phyloP scores from a whole-genome alignment of 2,888 invertebrate genomes.

The Ophioninae sp. region DNA sequence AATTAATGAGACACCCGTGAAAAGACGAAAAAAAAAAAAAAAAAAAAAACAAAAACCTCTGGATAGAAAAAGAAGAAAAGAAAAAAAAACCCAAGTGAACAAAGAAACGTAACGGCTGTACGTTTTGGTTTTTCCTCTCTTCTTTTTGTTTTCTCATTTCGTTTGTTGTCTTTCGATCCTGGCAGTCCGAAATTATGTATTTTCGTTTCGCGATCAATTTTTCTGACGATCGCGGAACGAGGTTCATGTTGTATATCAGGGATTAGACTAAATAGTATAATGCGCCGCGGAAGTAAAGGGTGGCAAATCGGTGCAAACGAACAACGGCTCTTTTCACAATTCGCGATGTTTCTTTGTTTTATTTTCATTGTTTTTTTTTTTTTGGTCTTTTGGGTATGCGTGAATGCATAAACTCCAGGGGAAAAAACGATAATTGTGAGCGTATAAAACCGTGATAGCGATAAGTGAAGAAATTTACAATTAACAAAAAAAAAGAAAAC shows the following conservation, averaged over 20 bases:
- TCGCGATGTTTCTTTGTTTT: background rate
- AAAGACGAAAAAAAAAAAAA: constrained; percentile 12
- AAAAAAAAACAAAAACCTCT: constrained; percentile 35
- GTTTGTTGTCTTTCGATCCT: constrained; percentile 39
- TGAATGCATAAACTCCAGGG: constrained; percentile 6
- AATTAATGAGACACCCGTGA: constrained; percentile 6
- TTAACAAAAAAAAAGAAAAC: too few species aligned
- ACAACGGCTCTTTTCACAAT: constrained; percentile 71
- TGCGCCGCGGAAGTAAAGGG: constrained; percentile 69
- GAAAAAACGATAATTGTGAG: constrained; percentile 34
- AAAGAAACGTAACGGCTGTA: constrained; percentile 55
- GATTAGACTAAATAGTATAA: constrained; percentile 80
- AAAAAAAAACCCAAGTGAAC: constrained; percentile 54
- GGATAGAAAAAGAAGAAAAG: constrained; percentile 20
- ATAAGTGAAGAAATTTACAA: constrained; percentile 37
- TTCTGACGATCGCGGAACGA: constrained; percentile 77
- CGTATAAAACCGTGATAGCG: constrained; percentile 57
- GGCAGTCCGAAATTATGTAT: constrained; percentile 68
- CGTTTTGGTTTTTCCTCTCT: constrained; percentile 35
- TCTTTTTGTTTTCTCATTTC: constrained; percentile 45
- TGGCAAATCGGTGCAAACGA: constrained; percentile 72
- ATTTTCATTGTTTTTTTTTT: background rate
- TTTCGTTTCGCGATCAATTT: constrained; percentile 76
- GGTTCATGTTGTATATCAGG: constrained; percentile 80
- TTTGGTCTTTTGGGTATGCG: background rate